Percentiles rank a stretch among this genome's conserved stretches.
phyloP scores from a whole-genome alignment of 53 echinoderm and acorn worm species.

The Paracentrotus lividus region DNA sequence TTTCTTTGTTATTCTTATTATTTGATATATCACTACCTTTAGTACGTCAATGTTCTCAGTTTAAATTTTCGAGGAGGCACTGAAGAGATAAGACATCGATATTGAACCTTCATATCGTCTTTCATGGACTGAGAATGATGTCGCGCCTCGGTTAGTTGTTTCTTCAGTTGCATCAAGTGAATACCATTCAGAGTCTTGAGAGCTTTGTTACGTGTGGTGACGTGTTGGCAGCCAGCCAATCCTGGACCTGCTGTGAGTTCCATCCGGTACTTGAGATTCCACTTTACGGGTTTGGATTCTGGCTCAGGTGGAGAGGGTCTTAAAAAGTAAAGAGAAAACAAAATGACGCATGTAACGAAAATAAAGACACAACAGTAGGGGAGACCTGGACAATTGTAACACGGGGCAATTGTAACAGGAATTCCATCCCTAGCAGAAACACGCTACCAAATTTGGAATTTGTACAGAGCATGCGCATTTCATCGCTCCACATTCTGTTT shows the following conservation, averaged over 20 bases:
- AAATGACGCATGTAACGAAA: too few species aligned
- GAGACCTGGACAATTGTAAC: too few species aligned
- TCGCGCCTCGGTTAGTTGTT: constrained; percentile 10
- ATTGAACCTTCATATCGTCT: constrained; percentile 20
- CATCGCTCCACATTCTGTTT: too few species aligned
- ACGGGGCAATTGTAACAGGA: too few species aligned
- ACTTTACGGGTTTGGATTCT: not conserved
- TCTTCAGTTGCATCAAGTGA: constrained; percentile 49
- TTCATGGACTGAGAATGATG: constrained; percentile 44
- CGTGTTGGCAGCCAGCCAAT: constrained; percentile 20
- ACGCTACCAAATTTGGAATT: too few species aligned
- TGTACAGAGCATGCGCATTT: too few species aligned
- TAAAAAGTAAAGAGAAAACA: too few species aligned
- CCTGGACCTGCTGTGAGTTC: constrained; percentile 4
- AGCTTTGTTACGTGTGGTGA: not conserved
- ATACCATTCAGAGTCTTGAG: constrained; percentile 8
- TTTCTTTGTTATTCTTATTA: too few species aligned
- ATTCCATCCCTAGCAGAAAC: too few species aligned
- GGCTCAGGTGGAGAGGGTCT: not conserved
- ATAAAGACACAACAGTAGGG: too few species aligned
- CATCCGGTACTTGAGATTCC: constrained; percentile 27
- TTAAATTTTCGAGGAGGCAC: constrained; percentile 29
- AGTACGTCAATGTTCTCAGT: too few species aligned
- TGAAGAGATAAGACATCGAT: constrained; percentile 18
- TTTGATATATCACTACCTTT: too few species aligned